Evolutionary conservation across 2,797 vertebrate genomes (phyloP).

Genomic region (Arrhamphus sclerolepis): DNA sequence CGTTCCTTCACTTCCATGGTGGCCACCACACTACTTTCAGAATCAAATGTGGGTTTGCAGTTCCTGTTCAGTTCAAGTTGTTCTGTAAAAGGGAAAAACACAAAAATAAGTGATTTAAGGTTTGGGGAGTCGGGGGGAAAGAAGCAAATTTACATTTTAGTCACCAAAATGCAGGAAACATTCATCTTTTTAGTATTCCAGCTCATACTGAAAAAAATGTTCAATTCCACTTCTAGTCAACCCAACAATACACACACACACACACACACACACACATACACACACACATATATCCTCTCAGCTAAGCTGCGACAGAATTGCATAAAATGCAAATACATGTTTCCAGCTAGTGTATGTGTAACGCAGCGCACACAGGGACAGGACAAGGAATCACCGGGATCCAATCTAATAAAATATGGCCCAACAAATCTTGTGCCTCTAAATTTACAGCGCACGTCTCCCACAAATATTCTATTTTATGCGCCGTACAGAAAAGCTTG

Average conservation of each 20-base stretch:
- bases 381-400: slow-evolving; percentile 53
- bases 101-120: neutral
- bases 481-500: slow-evolving; percentile 57
- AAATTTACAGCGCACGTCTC: slow-evolving; percentile 74
- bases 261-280: no score
- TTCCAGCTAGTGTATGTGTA: slow-evolving; percentile 39
- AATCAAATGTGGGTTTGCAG: slow-evolving; percentile 76
- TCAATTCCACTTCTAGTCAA: no score
- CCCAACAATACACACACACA: no score
- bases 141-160: no score
- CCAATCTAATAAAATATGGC: slow-evolving; percentile 76
- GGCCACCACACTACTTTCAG: slow-evolving; percentile 77
- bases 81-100: slow-evolving; percentile 61
- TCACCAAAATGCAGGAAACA: no score
- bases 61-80: slow-evolving; percentile 61
- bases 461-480: slow-evolving; percentile 78
- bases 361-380: slow-evolving; percentile 46
- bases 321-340: slow-evolving; percentile 51
- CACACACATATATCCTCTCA: neutral
- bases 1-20: slow-evolving; percentile 99
- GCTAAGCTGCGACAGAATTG: slow-evolving; percentile 27
- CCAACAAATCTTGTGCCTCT: slow-evolving; percentile 77
- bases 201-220: no score
- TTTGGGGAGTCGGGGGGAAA: neutral
- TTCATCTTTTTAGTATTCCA: no score